Base-by-base conservation (phyloP, 2,113 vertebrate genomes). In the Heteronetta atricapilla region DNA sequence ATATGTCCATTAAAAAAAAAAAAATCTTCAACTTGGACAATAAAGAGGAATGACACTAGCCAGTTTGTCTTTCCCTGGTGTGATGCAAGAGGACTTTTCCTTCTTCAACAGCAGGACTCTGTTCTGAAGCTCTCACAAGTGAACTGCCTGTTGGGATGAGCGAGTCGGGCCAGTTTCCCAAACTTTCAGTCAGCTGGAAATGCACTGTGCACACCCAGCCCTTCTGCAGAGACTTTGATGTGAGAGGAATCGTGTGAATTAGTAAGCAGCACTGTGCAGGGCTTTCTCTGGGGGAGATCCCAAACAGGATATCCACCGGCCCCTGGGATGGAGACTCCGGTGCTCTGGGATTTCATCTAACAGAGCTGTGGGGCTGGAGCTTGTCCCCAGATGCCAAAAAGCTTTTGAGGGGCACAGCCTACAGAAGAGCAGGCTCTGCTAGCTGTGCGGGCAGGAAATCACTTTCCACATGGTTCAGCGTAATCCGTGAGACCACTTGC, bases 351-450 rank as follows among this genome's bases (percentile, higher is more conserved):
- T 28, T 88, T 88, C 62, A 22, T 26, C 7, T 29, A 0, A 34
- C 67, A 44, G 73, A 77, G 4, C 3, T 62, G 44, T 72, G 22
- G 19, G 9, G 0, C 8, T 62, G 34, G 26, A 10, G 13, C 46
- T 4, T 2, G 28, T 36, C 7, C 8, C 23, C 2, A 4, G 63
- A 25, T 6, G 25, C 11, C 17, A 31, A 4, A 20, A 10, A n/a
- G 18, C 1, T 26, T 78, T 50, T n/a, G 44, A 34, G 38, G 20
- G 33, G 10, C 28, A 56, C 5, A 64, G 2, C 16, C 25, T 46
- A 1, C 1, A 67, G 40, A 31, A 67, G 42, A 62, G 2, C 19
- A 55, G 31, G 20, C 1, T 0, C 8, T 28, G 26, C 14, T 56
- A 62, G 19, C 7, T 64, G 18, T 15, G 40, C 25, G 63, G 66